Evolutionary conservation across 2,888 invertebrate genomes (phyloP).

Genomic region (Thysanoteuthis rhombus): DNA sequence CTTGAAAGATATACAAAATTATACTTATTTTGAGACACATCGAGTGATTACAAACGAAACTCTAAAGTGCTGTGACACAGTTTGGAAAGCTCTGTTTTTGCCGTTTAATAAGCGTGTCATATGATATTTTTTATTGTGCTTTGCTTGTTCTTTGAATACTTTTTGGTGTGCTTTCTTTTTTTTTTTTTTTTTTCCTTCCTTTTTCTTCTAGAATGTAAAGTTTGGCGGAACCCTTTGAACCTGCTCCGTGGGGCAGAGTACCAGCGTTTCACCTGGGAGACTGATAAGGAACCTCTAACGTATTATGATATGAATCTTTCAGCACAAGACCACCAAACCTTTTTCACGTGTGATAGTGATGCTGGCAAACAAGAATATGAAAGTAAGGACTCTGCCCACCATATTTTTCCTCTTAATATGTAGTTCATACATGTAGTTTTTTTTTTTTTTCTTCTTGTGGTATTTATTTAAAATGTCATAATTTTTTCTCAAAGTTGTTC

Average conservation of each 20-base stretch:
- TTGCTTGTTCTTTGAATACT: neutral
- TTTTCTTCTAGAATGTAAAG: slow-evolving; percentile 80
- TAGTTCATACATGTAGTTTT: neutral
- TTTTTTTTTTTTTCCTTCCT: neutral
- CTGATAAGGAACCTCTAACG: slow-evolving; percentile 92
- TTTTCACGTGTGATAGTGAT: slow-evolving; percentile 92
- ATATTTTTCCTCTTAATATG: neutral
- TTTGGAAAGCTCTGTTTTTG: too few species aligned
- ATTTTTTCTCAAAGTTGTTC: too few species aligned
- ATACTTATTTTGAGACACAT: too few species aligned
- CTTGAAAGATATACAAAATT: too few species aligned
- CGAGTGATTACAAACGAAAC: too few species aligned
- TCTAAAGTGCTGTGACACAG: too few species aligned
- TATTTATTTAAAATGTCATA: too few species aligned
- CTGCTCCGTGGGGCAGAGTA: slow-evolving; percentile 96
- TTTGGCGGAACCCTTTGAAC: slow-evolving; percentile 96
- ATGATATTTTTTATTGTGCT: neutral
- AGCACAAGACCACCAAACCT: slow-evolving; percentile 97
- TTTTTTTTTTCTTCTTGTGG: too few species aligned
- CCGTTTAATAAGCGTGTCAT: too few species aligned
- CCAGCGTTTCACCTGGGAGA: slow-evolving; percentile 90
- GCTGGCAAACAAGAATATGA: slow-evolving; percentile 88
- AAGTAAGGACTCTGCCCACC: slow-evolving; percentile 69
- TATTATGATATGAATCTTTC: slow-evolving; percentile 99
- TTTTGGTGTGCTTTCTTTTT: neutral